Base-by-base conservation (phyloP, 2,888 invertebrate species). In the Pseudoips prasinana region DNA sequence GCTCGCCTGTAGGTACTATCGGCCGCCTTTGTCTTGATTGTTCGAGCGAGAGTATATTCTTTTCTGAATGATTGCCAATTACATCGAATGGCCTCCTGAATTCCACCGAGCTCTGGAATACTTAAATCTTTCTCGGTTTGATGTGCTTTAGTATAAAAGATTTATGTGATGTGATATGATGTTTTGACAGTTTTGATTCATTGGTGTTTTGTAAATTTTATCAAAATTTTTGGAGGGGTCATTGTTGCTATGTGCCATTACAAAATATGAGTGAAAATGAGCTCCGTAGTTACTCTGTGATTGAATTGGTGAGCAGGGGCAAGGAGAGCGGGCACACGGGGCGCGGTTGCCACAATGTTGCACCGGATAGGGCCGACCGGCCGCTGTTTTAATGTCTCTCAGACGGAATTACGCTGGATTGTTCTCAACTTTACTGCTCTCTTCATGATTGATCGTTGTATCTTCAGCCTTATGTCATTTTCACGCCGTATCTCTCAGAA, bases 361-460 rank as follows among this genome's bases (percentile, higher is more conserved):
- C 85, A 78, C 87, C 87, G 87, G 87, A 88, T 87, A 86, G 86
- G 87, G 86, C 86, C 44, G 53, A 40, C 52, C 52, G 84, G 80
- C 78, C 69, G 82, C 77, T 73, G 78, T 86, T 85, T 88, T 88
- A 88, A 88, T 87, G 87, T 88, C 86, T 73, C 77, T 82, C 82
- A 70, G 83, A 80, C 86, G 87, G 87, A 88, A 87, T 87, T 87
- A 88, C 87, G 85, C 87, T 77, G 87, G 85, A 87, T 88, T 88
- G 87, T 88, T 88, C 87, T 86, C 85, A 71, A 69, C 68, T 88
- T 88, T 88, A 88, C 78, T 82, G 83, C 86, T 72, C 77, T 74
- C 74, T 69, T 71, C 76, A 65, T 88, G 87, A 87, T 88, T 87
- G 87, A 87, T 88, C 82, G 87, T 85, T 77, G 85, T 85, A 85